Conservation (phyloP, 2,113 vertebrate genomes). For the Chascanopsetta lugubris region DNA sequence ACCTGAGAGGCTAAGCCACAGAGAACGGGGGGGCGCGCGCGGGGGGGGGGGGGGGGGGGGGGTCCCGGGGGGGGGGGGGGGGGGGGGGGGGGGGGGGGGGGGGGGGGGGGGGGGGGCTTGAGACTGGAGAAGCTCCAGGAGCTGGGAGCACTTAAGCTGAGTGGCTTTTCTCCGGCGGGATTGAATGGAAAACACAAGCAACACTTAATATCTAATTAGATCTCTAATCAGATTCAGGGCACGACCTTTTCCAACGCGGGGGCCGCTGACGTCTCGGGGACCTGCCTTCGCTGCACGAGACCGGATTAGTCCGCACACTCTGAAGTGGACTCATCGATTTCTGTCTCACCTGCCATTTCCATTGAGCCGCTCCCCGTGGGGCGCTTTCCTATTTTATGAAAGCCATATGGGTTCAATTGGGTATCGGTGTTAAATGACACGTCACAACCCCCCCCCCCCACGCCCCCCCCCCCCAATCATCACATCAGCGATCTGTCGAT, state of each 20-base stretch:
- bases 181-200: constrained; percentile 69
- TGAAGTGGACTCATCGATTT: constrained; percentile 67
- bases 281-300: background rate
- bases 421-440: constrained; percentile 18
- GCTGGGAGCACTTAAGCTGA: constrained; percentile 59
- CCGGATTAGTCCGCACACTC: constrained; percentile 48
- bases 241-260: constrained; percentile 68
- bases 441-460: no score
- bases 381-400: constrained; percentile 29
- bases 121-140: constrained; percentile 48
- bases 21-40: constrained; percentile 47
- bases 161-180: constrained; percentile 49
- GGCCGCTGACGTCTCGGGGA: constrained; percentile 28
- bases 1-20: constrained; percentile 42
- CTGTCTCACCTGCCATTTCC: constrained; percentile 60
- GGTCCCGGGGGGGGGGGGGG: no score
- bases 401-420: background rate
- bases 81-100: no score
- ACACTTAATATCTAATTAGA: constrained; percentile 72
- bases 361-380: constrained; percentile 45
- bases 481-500: background rate
- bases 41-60: no score
- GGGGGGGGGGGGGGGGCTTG: no score
- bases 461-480: constrained; percentile 26
- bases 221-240: constrained; percentile 55